Evolutionary conservation across 2,797 vertebrate genomes (phyloP).

Genomic region (Enteromius afrohamiltoni): DNA sequence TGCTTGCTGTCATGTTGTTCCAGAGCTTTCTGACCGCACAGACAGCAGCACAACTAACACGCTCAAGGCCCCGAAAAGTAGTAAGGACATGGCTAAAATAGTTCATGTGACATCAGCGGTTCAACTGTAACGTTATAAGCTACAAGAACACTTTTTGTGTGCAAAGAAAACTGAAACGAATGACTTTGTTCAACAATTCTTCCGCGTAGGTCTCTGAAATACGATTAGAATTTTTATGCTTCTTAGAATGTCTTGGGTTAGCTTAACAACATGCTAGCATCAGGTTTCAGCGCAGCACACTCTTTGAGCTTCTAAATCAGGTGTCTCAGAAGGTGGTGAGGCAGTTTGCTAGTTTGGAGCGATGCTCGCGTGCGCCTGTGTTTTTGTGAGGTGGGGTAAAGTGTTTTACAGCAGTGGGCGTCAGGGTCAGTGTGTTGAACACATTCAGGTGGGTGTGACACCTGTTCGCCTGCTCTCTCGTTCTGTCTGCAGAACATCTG

Average conservation of each 20-base stretch:
- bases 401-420: slow-evolving; percentile 53
- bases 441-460: slow-evolving; percentile 60
- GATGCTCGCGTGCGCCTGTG: background rate
- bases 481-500: slow-evolving; percentile 59
- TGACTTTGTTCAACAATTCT: background rate
- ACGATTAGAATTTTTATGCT: background rate
- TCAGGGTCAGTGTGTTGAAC: slow-evolving; percentile 51
- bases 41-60: background rate
- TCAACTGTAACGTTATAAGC: background rate
- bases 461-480: slow-evolving; percentile 54
- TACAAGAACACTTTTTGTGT: background rate
- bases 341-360: background rate
- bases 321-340: background rate
- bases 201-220: background rate
- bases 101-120: background rate
- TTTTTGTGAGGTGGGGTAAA: slow-evolving; percentile 24
- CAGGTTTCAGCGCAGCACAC: background rate
- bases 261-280: background rate
- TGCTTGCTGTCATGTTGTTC: too few species aligned
- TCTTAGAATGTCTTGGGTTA: background rate
- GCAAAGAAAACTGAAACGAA: background rate
- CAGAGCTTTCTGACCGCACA: background rate
- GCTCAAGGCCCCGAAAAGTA: background rate
- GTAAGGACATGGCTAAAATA: background rate
- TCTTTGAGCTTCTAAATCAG: background rate